Conservation (phyloP, 2,888 invertebrate species). For the Blomia tropicalis region DNA sequence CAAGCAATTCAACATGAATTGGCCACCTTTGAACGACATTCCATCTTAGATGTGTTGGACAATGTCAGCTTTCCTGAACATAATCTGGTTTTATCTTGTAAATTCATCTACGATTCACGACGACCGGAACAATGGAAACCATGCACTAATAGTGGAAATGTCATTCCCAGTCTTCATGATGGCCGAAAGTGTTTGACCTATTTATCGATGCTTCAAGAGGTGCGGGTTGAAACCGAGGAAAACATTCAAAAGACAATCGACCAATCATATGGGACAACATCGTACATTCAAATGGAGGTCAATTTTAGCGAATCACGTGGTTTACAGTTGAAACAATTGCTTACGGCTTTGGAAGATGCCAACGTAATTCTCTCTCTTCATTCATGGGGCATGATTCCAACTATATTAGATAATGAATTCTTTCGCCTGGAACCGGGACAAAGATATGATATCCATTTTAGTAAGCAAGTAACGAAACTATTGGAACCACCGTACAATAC, state of each 20-base stretch:
- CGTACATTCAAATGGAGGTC: conserved; percentile 5
- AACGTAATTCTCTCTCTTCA: neutral
- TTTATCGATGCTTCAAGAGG: neutral
- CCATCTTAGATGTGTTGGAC: neutral
- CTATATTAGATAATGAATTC: neutral
- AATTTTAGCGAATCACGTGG: neutral
- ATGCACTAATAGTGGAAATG: neutral
- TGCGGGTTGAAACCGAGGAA: neutral
- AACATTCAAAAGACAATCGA: neutral
- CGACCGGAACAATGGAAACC: neutral
- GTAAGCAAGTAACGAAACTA: neutral
- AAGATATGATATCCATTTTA: conserved; percentile 4
- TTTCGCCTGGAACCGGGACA: neutral
- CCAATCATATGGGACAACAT: neutral
- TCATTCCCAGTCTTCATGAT: neutral
- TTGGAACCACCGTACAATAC: neutral
- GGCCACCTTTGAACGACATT: neutral
- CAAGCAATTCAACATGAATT: neutral
- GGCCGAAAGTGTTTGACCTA: conserved; percentile 7
- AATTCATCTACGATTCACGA: neutral
- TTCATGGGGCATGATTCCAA: conserved; percentile 12
- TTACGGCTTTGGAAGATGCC: neutral
- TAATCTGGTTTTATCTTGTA: neutral
- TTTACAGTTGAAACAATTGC: neutral
- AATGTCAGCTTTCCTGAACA: neutral